A percentile compares a stretch with the other conserved stretches of the same genome.
These are phyloP conservation scores for Danio kyathit DNA, from an alignment of 2,797 vertebrate genomes.

Conservation along the genomic window DNA sequence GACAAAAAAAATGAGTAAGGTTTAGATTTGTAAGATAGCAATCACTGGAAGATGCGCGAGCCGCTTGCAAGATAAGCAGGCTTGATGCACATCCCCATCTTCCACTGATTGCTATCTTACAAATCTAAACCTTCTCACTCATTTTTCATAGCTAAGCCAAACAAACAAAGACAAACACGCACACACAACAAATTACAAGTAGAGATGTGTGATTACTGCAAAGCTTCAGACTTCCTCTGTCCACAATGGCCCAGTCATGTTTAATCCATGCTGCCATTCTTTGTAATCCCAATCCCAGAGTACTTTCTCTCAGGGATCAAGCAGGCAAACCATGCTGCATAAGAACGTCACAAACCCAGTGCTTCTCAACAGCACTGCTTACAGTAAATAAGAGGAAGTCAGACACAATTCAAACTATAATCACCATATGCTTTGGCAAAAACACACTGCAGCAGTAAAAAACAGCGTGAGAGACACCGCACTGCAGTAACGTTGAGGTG, in stretches of 20 bases:
- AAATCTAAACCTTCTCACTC: constrained; percentile 20
- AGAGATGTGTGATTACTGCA: background rate
- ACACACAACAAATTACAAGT: background rate
- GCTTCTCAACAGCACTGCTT: background rate
- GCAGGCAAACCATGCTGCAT: constrained; percentile 54
- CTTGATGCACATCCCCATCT: background rate
- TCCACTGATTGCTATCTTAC: constrained; percentile 31
- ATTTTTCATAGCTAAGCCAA: constrained; percentile 38
- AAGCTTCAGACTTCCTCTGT: constrained; percentile 37
- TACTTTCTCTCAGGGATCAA: constrained; percentile 72
- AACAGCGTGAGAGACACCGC: background rate
- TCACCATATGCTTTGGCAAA: background rate
- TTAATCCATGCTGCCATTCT: constrained; percentile 71
- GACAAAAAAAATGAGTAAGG: too few relatives aligned
- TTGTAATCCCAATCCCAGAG: constrained; percentile 70
- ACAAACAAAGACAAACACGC: constrained; percentile 60
- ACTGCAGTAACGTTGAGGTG: background rate
- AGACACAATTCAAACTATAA: constrained; percentile 1
- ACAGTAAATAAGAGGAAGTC: constrained; percentile 3
- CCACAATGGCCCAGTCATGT: constrained; percentile 37
- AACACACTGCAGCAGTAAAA: background rate
- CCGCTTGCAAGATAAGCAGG: too few relatives aligned
- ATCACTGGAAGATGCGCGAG: too few relatives aligned
- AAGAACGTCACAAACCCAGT: background rate
- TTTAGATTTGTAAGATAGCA: too few relatives aligned